Conservation (phyloP, 2,888 invertebrate species). For the Heliothis peltigera region DNA sequence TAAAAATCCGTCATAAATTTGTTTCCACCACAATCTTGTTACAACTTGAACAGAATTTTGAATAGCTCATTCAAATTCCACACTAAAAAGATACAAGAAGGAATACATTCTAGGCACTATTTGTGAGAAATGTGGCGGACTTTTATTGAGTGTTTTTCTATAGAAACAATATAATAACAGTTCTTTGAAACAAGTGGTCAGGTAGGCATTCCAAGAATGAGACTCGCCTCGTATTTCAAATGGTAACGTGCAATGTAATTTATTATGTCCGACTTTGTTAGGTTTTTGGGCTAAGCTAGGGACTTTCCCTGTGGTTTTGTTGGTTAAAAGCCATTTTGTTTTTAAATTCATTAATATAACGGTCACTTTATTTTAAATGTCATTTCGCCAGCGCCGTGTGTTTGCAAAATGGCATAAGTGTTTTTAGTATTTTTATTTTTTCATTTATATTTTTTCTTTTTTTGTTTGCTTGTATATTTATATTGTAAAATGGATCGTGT, state of each 20-base stretch:
- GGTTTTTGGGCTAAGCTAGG: conserved; percentile 28
- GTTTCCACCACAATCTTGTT: background rate
- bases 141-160: conserved; percentile 47
- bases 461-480: background rate
- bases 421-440: conserved; percentile 2
- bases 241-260: conserved; percentile 36
- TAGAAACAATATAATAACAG: conserved; percentile 51
- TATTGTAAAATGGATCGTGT: too few relatives aligned
- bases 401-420: conserved; percentile 19
- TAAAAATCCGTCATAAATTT: background rate
- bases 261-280: conserved; percentile 19
- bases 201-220: conserved; percentile 57
- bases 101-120: background rate
- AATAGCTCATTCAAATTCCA: conserved; percentile 23
- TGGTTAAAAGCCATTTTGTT: conserved; percentile 31
- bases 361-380: conserved; percentile 2
- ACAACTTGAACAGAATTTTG: conserved; percentile 19
- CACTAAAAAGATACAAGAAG: background rate
- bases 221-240: conserved; percentile 50
- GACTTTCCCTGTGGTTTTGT: conserved; percentile 31
- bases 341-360: conserved; percentile 25
- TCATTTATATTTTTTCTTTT: background rate
- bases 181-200: conserved; percentile 54
- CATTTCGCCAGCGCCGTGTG: background rate
- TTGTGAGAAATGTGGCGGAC: conserved; percentile 11